These are phyloP conservation scores for Sakesphorus luctuosus DNA, from an alignment of 2,113 vertebrate genomes.

Conservation along the genomic window DNA sequence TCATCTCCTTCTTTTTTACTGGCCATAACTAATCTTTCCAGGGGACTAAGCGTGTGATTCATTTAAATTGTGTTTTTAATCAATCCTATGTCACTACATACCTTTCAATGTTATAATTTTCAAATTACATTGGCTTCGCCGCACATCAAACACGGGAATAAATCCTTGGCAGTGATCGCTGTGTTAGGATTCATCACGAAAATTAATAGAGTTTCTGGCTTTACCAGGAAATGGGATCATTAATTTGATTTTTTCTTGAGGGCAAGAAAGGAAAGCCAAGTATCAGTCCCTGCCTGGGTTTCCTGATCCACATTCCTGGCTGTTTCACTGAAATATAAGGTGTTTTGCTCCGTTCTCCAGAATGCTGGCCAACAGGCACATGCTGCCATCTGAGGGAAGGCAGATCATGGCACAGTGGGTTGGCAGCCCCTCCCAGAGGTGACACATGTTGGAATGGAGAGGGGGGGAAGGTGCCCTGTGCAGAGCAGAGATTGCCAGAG, in stretches of 20 bases:
- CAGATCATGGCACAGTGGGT: fast-evolving
- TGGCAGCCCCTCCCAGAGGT: neutral
- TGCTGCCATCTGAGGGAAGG: neutral
- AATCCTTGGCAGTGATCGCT: conserved; percentile 41
- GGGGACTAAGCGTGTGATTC: conserved; percentile 48
- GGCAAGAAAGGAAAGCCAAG: neutral
- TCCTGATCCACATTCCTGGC: neutral
- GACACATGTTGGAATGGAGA: fast-evolving
- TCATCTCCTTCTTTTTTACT: conserved; percentile 30
- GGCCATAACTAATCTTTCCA: conserved; percentile 51
- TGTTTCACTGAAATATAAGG: neutral
- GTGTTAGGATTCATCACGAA: conserved; percentile 44
- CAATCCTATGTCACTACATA: conserved; percentile 58
- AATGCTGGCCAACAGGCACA: fast-evolving
- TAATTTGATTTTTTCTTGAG: conserved; percentile 49
- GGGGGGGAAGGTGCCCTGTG: fast-evolving
- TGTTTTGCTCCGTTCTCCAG: neutral
- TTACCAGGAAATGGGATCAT: conserved; percentile 30
- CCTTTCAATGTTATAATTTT: conserved; percentile 64
- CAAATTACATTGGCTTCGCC: conserved; percentile 60
- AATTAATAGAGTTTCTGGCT: conserved; percentile 57
- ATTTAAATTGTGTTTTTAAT: conserved; percentile 68
- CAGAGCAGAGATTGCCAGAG: neutral
- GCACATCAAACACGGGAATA: conserved; percentile 54
- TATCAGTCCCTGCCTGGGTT: neutral